A percentile compares a stretch with the other conserved stretches of the same genome.
Evolutionary conservation across 2,113 vertebrate species (phyloP).

Genomic region (Lepisosteus oculatus): DNA sequence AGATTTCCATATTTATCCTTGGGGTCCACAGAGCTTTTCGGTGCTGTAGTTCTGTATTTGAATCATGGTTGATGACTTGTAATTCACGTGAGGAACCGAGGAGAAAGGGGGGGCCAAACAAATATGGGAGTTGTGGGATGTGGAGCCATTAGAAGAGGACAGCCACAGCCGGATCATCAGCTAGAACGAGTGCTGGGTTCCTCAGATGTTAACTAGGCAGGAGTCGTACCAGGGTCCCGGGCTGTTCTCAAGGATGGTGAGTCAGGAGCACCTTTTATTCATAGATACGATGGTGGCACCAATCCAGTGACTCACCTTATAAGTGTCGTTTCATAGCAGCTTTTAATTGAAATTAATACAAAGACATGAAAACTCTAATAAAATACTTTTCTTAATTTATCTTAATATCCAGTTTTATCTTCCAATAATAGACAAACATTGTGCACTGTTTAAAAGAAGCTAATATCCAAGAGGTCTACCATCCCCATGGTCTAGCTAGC

Average conservation of each 20-base stretch:
- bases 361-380: slow-evolving; percentile 29
- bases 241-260: slow-evolving; percentile 30
- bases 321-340: slow-evolving; percentile 48
- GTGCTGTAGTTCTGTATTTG: no score
- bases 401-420: slow-evolving; percentile 50
- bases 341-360: slow-evolving; percentile 56
- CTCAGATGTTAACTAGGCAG: slow-evolving; percentile 38
- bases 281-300: slow-evolving; percentile 55
- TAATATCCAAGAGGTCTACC: slow-evolving; percentile 31
- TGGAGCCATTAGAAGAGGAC: slow-evolving; percentile 31
- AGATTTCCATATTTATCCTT: no score
- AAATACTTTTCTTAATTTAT: slow-evolving; percentile 43
- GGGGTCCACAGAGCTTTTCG: no score
- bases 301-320: slow-evolving; percentile 51
- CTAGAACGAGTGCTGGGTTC: slow-evolving; percentile 44
- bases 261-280: slow-evolving; percentile 56
- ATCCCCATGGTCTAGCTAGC: not conserved
- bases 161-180: slow-evolving; percentile 60
- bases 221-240: slow-evolving; percentile 44
- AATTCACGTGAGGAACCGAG: not conserved
- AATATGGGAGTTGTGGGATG: slow-evolving; percentile 34
- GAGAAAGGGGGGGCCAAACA: not conserved
- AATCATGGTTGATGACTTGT: no score
- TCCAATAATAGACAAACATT: slow-evolving; percentile 47
- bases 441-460: slow-evolving; percentile 41